Base-by-base conservation (phyloP, 1,140 invertebrate species). In the Lepidurus packardi region DNA sequence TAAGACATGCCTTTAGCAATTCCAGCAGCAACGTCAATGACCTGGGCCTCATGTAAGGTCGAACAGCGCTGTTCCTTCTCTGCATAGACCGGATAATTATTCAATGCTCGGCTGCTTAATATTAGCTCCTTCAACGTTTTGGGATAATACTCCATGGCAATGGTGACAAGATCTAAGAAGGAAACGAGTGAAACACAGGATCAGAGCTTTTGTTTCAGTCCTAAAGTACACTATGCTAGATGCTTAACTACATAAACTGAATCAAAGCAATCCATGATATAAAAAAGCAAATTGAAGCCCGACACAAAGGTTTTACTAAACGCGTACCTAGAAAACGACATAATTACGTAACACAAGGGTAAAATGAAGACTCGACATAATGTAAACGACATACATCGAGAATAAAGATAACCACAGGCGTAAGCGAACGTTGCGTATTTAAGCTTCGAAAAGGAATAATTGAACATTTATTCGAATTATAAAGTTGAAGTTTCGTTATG, bases 111-210 rank as follows among this genome's bases (percentile, higher is more conserved):
- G 77, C 89, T 89, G 25, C 89, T 88, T 8, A 92, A 81, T 1
- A 92, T 83, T 78, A 89, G 84, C 78, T 90, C 89, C 85, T 94
- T 94, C 1, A 94, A 84, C 16, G 87, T 89, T 13, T 88, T 86
- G 16, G 87, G 86, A n/a, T 87, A 87, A 78, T 90, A 85, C 84
- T 93, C 92, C 43, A 93, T 83, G 1, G 91, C 89, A 24, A 94
- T 86, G 13, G 53, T 65, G 13, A 65, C 13, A 21, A 65, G 53
- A 65, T 16, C 53, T 65, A 21, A 65, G 21, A 65, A 65, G 21
- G 8, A 4, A 9, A 65, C 6, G 21, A 65, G 16, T 65, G 16
- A 65, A 21, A 80, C 73, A 80, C 80, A 76, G 79, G 81, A 45
- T 79, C 81, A 78, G 80, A 82, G 77, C 78, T 79, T 34, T 3